Evolutionary conservation across 2,797 vertebrate genomes (phyloP).

Genomic region (Epinephelus malabaricus): DNA sequence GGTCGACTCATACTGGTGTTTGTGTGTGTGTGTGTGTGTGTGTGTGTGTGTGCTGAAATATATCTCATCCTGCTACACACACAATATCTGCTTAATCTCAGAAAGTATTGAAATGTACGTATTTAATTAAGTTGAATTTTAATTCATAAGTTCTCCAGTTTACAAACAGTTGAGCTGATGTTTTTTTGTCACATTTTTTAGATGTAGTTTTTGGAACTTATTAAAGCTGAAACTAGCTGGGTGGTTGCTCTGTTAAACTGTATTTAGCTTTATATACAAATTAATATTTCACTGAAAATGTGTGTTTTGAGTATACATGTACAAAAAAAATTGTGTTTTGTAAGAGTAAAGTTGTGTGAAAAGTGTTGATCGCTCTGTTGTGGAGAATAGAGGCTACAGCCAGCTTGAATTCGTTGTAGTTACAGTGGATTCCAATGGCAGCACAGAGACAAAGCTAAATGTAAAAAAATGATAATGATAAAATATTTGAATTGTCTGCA

Average conservation of each 20-base stretch:
- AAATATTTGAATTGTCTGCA: neutral
- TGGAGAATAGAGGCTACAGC: neutral
- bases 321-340: no score
- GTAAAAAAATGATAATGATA: no score
- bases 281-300: neutral
- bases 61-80: neutral
- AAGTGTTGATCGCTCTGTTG: neutral
- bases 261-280: conserved; percentile 1
- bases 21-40: conserved; percentile 18
- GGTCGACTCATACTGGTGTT: conserved; percentile 77
- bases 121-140: neutral
- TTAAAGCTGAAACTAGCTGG: neutral
- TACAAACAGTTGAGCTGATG: neutral
- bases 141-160: neutral
- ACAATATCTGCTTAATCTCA: neutral
- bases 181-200: no score
- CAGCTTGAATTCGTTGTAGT: neutral
- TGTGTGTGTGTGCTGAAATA: conserved; percentile 17
- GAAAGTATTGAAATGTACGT: neutral
- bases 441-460: neutral
- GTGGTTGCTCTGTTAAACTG: neutral
- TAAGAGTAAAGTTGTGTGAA: neutral
- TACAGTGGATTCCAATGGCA: neutral
- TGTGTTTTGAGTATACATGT: no score
- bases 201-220: neutral